These are phyloP conservation scores for Ancistrus triradiatus DNA, from an alignment of 2,113 vertebrate genomes.

Conservation along the genomic window DNA sequence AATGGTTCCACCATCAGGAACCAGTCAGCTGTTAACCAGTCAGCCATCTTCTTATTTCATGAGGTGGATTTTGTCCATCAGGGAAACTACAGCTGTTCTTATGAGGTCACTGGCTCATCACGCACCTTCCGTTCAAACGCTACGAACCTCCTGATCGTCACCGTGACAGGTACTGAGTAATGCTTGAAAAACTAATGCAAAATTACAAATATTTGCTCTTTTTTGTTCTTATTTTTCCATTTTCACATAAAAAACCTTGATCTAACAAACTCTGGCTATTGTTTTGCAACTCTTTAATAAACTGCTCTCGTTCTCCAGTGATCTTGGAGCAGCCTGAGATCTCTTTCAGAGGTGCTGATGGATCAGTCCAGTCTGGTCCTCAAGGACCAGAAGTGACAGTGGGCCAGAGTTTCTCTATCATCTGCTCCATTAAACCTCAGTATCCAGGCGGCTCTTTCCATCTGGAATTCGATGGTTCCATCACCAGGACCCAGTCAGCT, in stretches of 20 bases:
- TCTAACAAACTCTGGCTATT: no score
- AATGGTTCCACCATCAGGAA: not conserved
- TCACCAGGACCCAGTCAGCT: constrained; percentile 4
- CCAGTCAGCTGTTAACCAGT: constrained; percentile 6
- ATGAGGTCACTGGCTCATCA: constrained; percentile 31
- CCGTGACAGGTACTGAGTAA: not conserved
- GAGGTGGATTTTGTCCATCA: constrained; percentile 27
- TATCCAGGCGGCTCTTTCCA: constrained; percentile 7
- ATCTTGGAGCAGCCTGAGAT: constrained; percentile 23
- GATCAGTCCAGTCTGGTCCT: not conserved
- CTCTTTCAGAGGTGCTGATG: constrained; percentile 12
- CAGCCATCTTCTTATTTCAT: constrained; percentile 26
- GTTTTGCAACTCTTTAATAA: no score
- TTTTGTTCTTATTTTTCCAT: no score
- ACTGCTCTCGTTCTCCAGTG: constrained; percentile 1
- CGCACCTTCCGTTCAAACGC: constrained; percentile 5
- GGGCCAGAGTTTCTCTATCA: constrained; percentile 32
- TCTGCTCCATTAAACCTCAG: constrained; percentile 33
- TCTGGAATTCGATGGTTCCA: constrained; percentile 12
- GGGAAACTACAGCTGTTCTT: constrained; percentile 45
- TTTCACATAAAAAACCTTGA: no score
- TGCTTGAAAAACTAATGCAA: not conserved
- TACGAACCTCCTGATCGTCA: not conserved
- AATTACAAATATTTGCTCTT: no score
- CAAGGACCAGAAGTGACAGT: no score